Base-by-base conservation (phyloP, 2,888 invertebrate genomes). In the Halocaridina rubra region DNA sequence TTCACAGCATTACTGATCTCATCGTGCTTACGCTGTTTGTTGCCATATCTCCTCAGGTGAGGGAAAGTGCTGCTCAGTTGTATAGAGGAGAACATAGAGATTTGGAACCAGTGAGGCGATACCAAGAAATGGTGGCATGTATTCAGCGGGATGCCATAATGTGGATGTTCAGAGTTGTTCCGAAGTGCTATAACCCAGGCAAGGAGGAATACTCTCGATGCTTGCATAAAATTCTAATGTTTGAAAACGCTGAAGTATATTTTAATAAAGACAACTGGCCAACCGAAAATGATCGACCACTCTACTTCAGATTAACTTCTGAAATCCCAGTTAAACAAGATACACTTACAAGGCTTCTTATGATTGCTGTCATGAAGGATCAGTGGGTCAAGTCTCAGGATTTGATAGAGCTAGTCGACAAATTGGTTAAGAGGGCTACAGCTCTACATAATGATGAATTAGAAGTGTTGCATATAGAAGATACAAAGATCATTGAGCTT, bases 261-360 rank as follows among this genome's bases (percentile, higher is more conserved):
- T 84, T 78, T 61, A 75, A 80, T 2, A 95, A 95, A 91, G 93
- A 93, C 89, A 92, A 91, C 88, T 98, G 98, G 97, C 97, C 97
- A 0, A 95, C 96, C 0, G 98, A 99, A 91, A 94, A 94, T 8
- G 98, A 98, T 89, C 93, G 98, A 88, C 94, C 94, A 32, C 91
- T 94, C 69, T 94, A 95, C 80, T 92, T 97, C 90, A 93, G 97
- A 29, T 91, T 97, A 81, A 95, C 96, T 81, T 95, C 95, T 46
- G 98, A 98, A 91, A 95, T 96, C 19, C 98, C 98, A 0, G 92
- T 98, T 69, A 93, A 91, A 53, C 96, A 98, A 91, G 95, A 95
- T 89, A 96, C 97, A 0, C 91, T 98, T 79, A 92, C 97, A 80
- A 92, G 96, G 69, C 93, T 98, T 77, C 93, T 98, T 72, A 92